Conservation (phyloP, 2,888 invertebrate genomes). For the Euproctis similis region DNA sequence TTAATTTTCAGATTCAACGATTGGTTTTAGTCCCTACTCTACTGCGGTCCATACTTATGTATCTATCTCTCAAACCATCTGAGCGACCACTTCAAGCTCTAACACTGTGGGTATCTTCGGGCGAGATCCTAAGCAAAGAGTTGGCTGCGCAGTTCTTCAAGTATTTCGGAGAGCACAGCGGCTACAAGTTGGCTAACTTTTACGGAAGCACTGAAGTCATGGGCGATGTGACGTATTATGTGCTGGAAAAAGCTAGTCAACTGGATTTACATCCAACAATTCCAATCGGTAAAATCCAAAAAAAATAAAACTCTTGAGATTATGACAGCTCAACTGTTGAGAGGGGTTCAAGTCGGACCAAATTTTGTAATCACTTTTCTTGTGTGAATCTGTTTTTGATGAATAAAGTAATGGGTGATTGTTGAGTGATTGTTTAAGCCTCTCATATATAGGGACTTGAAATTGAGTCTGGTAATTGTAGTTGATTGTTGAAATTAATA, state of each 20-base stretch:
- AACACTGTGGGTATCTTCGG: conserved; percentile 90
- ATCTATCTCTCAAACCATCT: conserved; percentile 77
- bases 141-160: conserved; percentile 85
- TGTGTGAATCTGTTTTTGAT: too few relatives aligned
- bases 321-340: too few relatives aligned
- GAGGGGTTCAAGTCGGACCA: too few relatives aligned
- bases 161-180: conserved; percentile 78
- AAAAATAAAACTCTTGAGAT: too few relatives aligned
- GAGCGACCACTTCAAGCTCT: conserved; percentile 74
- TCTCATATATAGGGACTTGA: too few relatives aligned
- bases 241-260: conserved; percentile 77
- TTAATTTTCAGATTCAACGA: conserved; percentile 80
- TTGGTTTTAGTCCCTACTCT: conserved; percentile 90
- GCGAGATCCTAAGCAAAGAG: conserved; percentile 84
- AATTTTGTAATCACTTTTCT: too few relatives aligned
- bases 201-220: conserved; percentile 95
- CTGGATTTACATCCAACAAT: conserved; percentile 80
- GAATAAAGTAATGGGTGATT: too few relatives aligned
- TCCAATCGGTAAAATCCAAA: conserved; percentile 91
- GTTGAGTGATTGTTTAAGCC: too few relatives aligned
- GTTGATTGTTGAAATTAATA: too few relatives aligned
- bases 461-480: too few relatives aligned
- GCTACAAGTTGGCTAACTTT: conserved; percentile 86
- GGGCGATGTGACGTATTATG: conserved; percentile 90
- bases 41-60: conserved; percentile 85